phyloP scores from a whole-genome alignment of 2,113 vertebrate genomes.

The Toxotes jaculatrix region DNA sequence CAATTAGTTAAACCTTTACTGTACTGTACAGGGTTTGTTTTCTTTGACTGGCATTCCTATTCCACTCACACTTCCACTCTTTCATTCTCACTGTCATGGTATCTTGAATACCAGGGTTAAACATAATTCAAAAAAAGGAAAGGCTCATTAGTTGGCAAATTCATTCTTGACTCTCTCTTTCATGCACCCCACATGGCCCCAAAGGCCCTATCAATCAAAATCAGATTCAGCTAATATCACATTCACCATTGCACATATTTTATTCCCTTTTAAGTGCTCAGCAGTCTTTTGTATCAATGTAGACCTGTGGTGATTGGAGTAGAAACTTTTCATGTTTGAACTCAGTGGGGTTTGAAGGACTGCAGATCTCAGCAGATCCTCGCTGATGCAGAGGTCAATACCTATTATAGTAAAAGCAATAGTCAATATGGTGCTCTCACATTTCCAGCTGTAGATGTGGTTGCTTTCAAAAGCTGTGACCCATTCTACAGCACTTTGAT shows the following conservation, averaged over 20 bases:
- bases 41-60: constrained; percentile 64
- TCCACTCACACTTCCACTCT: constrained; percentile 39
- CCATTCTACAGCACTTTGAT: constrained; percentile 26
- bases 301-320: constrained; percentile 48
- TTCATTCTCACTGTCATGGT: constrained; percentile 54
- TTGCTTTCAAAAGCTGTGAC: constrained; percentile 35
- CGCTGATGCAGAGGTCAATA: constrained; percentile 72
- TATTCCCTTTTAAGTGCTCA: constrained; percentile 68
- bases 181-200: constrained; percentile 59
- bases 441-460: constrained; percentile 36
- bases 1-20: constrained; percentile 75
- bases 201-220: constrained; percentile 68
- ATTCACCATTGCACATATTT: constrained; percentile 53
- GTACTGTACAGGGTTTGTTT: constrained; percentile 50
- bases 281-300: constrained; percentile 55
- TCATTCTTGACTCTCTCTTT: constrained; percentile 66
- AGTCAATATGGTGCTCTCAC: constrained; percentile 65
- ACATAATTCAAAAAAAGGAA: constrained; percentile 73
- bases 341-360: constrained; percentile 68
- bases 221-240: constrained; percentile 61
- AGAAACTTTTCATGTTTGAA: constrained; percentile 66
- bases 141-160: constrained; percentile 73
- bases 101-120: constrained; percentile 63
- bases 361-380: constrained; percentile 75
- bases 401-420: constrained; percentile 77